A percentile compares a stretch with the other conserved stretches of the same genome.
Conservation (phyloP, 2,888 invertebrate genomes). For the Nesidiocoris tenuis region DNA sequence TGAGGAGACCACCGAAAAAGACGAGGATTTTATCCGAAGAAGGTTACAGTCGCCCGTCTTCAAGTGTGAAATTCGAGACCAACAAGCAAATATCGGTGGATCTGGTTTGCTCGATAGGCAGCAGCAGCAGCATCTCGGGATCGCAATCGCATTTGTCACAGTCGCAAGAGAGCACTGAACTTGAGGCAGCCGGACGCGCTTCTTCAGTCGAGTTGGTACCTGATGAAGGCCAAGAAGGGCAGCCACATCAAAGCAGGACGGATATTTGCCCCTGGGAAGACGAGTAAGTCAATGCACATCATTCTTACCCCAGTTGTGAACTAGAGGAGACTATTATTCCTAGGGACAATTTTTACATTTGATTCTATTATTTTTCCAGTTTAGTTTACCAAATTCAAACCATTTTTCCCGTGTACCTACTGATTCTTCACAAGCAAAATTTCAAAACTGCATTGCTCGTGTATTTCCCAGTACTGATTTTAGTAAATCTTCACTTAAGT, state of each 20-base stretch:
- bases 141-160: neutral
- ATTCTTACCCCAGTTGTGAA: too few species aligned
- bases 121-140: neutral
- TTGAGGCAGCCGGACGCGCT: conserved; percentile 21
- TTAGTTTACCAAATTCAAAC: too few species aligned
- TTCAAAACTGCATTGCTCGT: too few species aligned
- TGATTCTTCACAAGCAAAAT: too few species aligned
- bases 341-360: neutral
- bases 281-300: conserved; percentile 71
- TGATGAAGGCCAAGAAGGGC: conserved; percentile 45
- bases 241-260: conserved; percentile 56
- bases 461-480: too few species aligned
- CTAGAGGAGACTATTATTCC: too few species aligned
- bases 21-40: conserved; percentile 36
- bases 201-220: conserved; percentile 30
- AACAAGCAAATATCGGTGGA: conserved; percentile 40
- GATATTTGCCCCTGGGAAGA: conserved; percentile 94
- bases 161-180: neutral
- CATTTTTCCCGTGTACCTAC: too few species aligned
- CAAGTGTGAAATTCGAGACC: conserved; percentile 13
- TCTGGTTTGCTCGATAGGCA: conserved; percentile 28
- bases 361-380: neutral
- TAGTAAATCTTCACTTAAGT: too few species aligned
- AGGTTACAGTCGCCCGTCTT: conserved; percentile 5
- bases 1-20: conserved; percentile 16